Conservation (phyloP, 1,140 invertebrate species). For the Paraescarpia echinospica region DNA sequence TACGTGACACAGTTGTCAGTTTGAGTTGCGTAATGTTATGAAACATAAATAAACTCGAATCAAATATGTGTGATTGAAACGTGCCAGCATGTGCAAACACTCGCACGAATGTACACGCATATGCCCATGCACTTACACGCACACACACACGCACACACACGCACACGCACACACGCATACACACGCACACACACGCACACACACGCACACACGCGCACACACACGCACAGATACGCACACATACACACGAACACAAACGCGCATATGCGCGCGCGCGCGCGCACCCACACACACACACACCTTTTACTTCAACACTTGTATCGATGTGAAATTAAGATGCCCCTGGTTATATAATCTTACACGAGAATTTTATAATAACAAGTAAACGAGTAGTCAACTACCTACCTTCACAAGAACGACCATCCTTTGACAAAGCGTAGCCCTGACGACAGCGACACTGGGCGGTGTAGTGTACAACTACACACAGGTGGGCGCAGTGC, state of each 20-base stretch:
- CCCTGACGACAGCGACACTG: constrained; percentile 3
- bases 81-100: background rate
- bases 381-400: background rate
- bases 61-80: too few species aligned
- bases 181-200: too few species aligned
- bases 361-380: too few species aligned
- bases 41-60: background rate
- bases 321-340: too few species aligned
- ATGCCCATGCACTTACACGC: background rate
- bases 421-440: constrained; percentile 2
- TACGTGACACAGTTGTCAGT: background rate
- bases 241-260: too few species aligned
- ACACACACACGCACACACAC: background rate
- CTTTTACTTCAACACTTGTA: too few species aligned
- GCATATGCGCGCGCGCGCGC: too few species aligned
- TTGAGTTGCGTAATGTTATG: background rate
- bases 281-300: too few species aligned
- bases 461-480: background rate
- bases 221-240: too few species aligned
- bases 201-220: background rate
- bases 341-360: too few species aligned
- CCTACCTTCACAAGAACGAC: constrained; percentile 10
- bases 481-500: background rate
- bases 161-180: too few species aligned
- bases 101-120: too few species aligned